Evolutionary conservation across 2,113 vertebrate genomes (phyloP), one percentile per base, ranked within the genome.

Genomic region (Sula dactylatra): DNA sequence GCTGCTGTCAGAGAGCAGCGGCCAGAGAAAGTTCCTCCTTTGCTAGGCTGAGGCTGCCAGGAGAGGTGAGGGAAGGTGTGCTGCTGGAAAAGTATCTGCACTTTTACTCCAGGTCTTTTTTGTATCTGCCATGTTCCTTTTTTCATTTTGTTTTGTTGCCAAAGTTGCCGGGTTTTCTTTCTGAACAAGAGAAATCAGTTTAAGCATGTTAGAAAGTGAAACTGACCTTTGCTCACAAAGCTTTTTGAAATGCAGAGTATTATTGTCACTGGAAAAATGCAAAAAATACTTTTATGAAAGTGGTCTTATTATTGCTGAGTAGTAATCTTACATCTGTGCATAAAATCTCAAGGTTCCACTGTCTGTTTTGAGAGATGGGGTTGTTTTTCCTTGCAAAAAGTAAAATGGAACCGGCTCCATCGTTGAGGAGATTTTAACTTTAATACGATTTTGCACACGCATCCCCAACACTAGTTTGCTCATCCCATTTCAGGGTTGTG

Each of bases 361-460:
- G 27, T 29, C 52, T 45, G 12, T 38, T 32, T 66, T 17, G 55
- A 59, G 72, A 38, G 64, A 15, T 16, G 34, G 45, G 5, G 10
- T 61, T 36, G 50, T 4, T 88, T 92, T 76, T 52, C 58, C n/a
- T 52, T 82, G 34, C 58, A 56, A 24, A 56, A 71, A 85, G 26
- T 61, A 21, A n/a, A 66, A 67, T 20, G 36, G 38, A 59, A 62
- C 42, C 79, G 20, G 16, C n/a, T 78, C 64, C 7, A 3, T 78
- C 54, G 25, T 0, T 45, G 47, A 40, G 38, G 45, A 58, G 12
- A 15, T 90, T 83, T 66, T 59, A 34, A 11, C 45, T 90, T 56
- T 1, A 50, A 7, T 27, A 24, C 22, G 4, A 3, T 62, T 90
- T n/a, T 7, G 2, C 78, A 27, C 26, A 7, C 0, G 0, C 1